Evolutionary conservation across 2,797 vertebrate genomes (phyloP).

Genomic region (Tenualosa thibaudeaui): DNA sequence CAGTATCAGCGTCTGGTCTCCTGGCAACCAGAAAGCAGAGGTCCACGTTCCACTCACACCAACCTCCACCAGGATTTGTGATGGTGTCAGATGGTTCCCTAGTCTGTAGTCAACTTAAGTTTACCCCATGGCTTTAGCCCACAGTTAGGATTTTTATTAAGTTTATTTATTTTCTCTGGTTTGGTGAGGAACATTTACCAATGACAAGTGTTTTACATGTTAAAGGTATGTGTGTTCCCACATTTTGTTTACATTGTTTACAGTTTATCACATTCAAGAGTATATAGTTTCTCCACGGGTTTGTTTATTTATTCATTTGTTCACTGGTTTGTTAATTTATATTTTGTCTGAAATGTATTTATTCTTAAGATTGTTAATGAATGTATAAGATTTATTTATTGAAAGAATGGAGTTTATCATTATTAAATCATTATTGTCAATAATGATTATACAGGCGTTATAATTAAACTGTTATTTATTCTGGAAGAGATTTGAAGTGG

Average conservation of each 20-base stretch:
- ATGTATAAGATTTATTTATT: conserved; percentile 54
- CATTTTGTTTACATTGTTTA: not conserved
- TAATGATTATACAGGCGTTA: not conserved
- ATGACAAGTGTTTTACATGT: not conserved
- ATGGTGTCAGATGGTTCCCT: conserved; percentile 23
- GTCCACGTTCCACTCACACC: conserved; percentile 54
- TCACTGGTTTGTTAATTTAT: conserved; percentile 14
- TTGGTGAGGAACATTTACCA: not conserved
- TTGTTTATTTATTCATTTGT: not conserved
- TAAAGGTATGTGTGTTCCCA: not conserved
- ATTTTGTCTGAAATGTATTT: not conserved
- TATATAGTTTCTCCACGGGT: conserved; percentile 3
- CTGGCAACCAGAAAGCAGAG: conserved; percentile 37
- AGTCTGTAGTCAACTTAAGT: not conserved
- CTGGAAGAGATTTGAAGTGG: not conserved
- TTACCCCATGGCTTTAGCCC: not conserved
- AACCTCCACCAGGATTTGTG: conserved; percentile 78
- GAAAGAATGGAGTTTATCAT: not conserved
- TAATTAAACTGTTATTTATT: conserved; percentile 21
- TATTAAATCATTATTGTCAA: conserved; percentile 8
- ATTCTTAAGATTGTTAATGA: not conserved
- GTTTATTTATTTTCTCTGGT: not conserved
- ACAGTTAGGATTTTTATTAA: not conserved
- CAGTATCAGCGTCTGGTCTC: conserved; percentile 84
- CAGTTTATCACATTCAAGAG: not conserved